Base-by-base conservation (phyloP, 2,888 invertebrate species). In the Dolichopus griseipennis region DNA sequence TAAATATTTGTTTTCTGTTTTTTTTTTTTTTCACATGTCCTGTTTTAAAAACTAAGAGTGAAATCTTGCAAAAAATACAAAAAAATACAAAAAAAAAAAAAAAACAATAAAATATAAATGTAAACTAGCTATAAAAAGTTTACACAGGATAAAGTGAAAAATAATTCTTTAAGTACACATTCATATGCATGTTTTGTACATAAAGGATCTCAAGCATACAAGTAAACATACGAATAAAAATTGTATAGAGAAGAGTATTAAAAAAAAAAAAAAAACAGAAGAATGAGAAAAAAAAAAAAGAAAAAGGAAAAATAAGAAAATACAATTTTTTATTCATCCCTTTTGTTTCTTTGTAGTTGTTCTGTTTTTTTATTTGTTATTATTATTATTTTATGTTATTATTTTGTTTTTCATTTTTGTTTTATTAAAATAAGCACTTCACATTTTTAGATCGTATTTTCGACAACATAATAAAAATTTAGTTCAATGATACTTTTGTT, bases 391-490 rank as follows among this genome's bases (percentile, higher is more conserved):
- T 7, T 52, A 18, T 6, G 4, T 4, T 27, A 5, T 5, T 41
- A 41, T 41, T 12, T 2, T 41, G 3, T 41, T 41, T 9, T 41
- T 41, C 1, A 18, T n/a, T 6, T 52, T 52, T 52, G 18, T 52
- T 52, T 52, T 52, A 52, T 52, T 52, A 18, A 52, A 52, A 52
- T 52, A 52, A 52, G 52, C 52, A 52, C 52, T 52, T 52, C 52
- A 52, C 52, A 52, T 52, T 52, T 41, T 52, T 52, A 52, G 15
- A 52, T 52, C 52, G 52, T 52, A 52, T 52, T 52, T 52, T 52
- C 52, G 52, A 52, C 52, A 52, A 52, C 52, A 52, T 52, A 52
- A 52, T 52, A 52, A 52, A 52, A 52, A 52, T 52, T 52, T 52
- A 52, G 52, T 52, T 52, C 52, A 52, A 52, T 52, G 52, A 52